Conservation (phyloP, 2,113 vertebrate genomes). For the Trichomycterus rosablanca region DNA sequence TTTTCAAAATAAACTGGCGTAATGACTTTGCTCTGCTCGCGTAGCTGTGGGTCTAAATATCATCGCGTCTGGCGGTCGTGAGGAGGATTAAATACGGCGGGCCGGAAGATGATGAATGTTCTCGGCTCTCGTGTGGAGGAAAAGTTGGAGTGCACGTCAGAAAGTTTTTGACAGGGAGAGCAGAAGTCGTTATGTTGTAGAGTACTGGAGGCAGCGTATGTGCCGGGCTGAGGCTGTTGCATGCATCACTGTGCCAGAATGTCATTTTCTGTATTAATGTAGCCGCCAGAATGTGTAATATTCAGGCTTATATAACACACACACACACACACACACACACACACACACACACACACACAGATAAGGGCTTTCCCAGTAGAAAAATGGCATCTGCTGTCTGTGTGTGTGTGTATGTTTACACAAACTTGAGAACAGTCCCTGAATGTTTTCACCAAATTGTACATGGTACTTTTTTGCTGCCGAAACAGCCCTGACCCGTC, state of each 20-base stretch:
- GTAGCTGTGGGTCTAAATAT: conserved; percentile 2
- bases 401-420: no score
- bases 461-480: no score
- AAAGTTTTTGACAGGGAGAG: background rate
- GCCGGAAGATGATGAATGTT: conserved; percentile 15
- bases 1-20: background rate
- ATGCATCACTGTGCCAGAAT: conserved; percentile 30
- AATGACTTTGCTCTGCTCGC: background rate
- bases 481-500: no score
- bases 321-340: no score
- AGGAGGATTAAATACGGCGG: background rate
- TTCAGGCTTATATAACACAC: background rate
- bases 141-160: conserved; percentile 11
- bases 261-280: conserved; percentile 29
- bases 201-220: conserved; percentile 24
- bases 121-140: conserved; percentile 3
- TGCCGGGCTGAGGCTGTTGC: conserved; percentile 17
- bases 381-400: no score
- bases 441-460: no score
- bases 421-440: no score
- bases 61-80: background rate
- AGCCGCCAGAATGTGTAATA: conserved; percentile 7
- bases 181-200: conserved; percentile 24
- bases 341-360: background rate
- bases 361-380: background rate